These are phyloP conservation scores for Acanthosepion esculentum DNA, from an alignment of 2,888 invertebrate genomes.

Conservation along the genomic window DNA sequence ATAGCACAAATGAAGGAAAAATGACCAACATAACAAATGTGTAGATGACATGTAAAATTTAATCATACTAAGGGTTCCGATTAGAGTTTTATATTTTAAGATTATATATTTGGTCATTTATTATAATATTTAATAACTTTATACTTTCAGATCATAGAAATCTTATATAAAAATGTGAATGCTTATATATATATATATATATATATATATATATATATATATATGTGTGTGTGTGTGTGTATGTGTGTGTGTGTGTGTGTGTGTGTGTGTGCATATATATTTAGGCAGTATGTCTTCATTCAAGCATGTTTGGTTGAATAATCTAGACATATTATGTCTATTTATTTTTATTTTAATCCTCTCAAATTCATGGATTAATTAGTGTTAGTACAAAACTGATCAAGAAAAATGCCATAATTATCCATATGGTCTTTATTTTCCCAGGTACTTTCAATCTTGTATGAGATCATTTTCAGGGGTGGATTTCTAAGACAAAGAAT, in stretches of 20 bases:
- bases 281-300: too few relatives aligned
- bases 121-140: not conserved
- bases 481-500: too few relatives aligned
- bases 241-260: not conserved
- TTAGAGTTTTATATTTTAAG: not conserved
- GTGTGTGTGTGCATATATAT: not conserved
- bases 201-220: slow-evolving; percentile 35
- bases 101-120: not conserved
- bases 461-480: too few relatives aligned
- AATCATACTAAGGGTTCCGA: not conserved
- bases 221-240: not conserved
- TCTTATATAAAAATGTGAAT: not conserved
- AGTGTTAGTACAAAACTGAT: too few relatives aligned
- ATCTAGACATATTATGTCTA: too few relatives aligned
- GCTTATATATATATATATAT: not conserved
- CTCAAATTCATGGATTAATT: too few relatives aligned
- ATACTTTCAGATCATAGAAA: not conserved
- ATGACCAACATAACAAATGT: slow-evolving; percentile 1
- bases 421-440: too few relatives aligned
- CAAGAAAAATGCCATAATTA: too few relatives aligned
- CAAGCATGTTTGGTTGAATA: too few relatives aligned
- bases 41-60: not conserved
- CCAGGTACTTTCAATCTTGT: too few relatives aligned
- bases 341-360: too few relatives aligned
- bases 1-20: not conserved